A percentile compares a stretch with the other conserved stretches of the same genome.
These are phyloP conservation scores for Myotis planiceps DNA, from an alignment of 2,797 vertebrate species.

Conservation along the genomic window DNA sequence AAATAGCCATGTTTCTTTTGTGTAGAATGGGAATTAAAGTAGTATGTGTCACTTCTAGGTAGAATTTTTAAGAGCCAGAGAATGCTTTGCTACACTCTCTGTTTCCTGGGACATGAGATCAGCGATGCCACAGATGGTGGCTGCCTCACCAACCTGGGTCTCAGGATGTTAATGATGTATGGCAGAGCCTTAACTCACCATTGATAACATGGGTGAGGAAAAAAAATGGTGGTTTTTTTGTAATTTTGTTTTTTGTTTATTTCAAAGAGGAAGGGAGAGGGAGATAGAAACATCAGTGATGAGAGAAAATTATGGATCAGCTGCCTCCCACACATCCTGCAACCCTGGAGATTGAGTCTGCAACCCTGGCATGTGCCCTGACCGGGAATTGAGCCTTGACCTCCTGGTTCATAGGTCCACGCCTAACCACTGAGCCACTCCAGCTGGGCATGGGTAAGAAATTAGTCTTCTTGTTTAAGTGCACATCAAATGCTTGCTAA, in stretches of 20 bases:
- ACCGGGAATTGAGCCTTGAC: too few species aligned
- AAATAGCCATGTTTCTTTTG: neutral
- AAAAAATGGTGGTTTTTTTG: too few species aligned
- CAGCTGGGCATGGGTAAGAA: neutral
- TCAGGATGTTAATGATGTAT: neutral
- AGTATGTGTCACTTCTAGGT: neutral
- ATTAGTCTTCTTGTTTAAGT: conserved; percentile 25
- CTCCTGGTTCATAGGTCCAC: too few species aligned
- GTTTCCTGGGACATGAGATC: neutral
- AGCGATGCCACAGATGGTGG: neutral
- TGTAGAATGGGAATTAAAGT: neutral
- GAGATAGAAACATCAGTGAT: too few species aligned
- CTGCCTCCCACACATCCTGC: too few species aligned
- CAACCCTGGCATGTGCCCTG: too few species aligned
- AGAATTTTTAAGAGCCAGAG: neutral
- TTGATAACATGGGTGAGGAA: neutral
- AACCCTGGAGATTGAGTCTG: too few species aligned
- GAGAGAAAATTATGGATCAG: too few species aligned
- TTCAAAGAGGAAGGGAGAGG: too few species aligned
- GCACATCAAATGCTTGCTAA: conserved; percentile 11
- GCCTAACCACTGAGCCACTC: too few species aligned
- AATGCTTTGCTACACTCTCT: neutral
- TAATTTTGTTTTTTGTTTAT: too few species aligned
- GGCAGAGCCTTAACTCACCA: neutral
- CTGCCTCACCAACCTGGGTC: neutral